Evolutionary conservation across 2,797 vertebrate species (phyloP).

Genomic region (Lagorchestes hirsutus): DNA sequence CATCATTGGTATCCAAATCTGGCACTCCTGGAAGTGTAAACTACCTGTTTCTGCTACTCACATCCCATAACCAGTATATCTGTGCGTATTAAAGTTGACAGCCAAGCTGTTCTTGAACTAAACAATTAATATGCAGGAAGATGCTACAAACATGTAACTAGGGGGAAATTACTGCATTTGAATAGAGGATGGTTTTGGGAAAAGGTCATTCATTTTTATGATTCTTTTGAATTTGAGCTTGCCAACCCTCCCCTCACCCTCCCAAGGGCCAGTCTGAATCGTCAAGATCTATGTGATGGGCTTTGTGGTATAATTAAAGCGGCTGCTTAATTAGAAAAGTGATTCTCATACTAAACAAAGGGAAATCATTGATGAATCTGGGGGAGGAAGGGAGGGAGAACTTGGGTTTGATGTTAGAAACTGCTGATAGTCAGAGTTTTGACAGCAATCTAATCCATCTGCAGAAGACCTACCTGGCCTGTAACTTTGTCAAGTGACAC

Average conservation of each 20-base stretch:
- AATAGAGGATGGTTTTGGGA: slow-evolving; percentile 57
- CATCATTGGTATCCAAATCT: background rate
- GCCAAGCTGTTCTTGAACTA: slow-evolving; percentile 67
- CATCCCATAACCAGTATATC: slow-evolving; percentile 53
- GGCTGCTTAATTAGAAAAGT: slow-evolving; percentile 83
- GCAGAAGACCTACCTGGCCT: background rate
- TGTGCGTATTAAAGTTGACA: slow-evolving; percentile 68
- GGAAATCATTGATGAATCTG: slow-evolving; percentile 76
- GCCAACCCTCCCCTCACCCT: slow-evolving; percentile 69
- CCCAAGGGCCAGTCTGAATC: slow-evolving; percentile 78
- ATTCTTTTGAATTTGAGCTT: slow-evolving; percentile 80
- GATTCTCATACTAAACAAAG: slow-evolving; percentile 78
- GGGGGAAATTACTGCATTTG: slow-evolving; percentile 48
- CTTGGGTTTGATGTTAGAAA: slow-evolving; percentile 34
- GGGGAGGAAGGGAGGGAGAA: slow-evolving; percentile 68
- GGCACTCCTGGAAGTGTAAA: background rate
- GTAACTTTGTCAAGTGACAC: background rate
- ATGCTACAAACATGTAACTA: slow-evolving; percentile 52
- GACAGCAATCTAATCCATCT: background rate
- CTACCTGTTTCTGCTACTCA: slow-evolving; percentile 52
- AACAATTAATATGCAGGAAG: slow-evolving; percentile 71
- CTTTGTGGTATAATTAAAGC: slow-evolving; percentile 84
- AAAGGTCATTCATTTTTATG: slow-evolving; percentile 71
- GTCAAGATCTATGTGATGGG: slow-evolving; percentile 79
- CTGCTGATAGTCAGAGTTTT: background rate